Conservation (phyloP, 2,888 invertebrate species). For the Monochamus alternatus region DNA sequence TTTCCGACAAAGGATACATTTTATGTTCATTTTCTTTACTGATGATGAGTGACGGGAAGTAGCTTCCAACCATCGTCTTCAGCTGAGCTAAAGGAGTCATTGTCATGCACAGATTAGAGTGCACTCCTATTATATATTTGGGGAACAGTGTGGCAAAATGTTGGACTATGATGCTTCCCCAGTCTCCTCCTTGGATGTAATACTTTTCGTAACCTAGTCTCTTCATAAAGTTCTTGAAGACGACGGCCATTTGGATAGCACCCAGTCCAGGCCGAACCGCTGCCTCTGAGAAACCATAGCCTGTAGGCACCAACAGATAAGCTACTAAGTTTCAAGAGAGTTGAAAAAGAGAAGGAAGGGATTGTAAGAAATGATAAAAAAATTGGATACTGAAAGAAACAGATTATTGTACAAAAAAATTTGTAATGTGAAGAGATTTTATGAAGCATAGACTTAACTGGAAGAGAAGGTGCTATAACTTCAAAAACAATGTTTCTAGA, state of each 20-base stretch:
- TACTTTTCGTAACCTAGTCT: conserved; percentile 79
- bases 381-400: too few relatives aligned
- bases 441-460: conserved; percentile 64
- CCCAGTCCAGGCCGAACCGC: conserved; percentile 78
- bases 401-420: too few relatives aligned
- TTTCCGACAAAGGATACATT: conserved; percentile 73
- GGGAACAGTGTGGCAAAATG: conserved; percentile 79
- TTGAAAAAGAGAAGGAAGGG: too few relatives aligned
- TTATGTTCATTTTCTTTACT: conserved; percentile 71
- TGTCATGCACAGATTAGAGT: conserved; percentile 73
- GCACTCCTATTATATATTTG: conserved; percentile 73
- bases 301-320: conserved; percentile 34
- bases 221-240: conserved; percentile 81
- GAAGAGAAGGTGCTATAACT: conserved; percentile 75
- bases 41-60: conserved; percentile 67
- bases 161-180: conserved; percentile 81
- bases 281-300: conserved; percentile 68
- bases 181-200: conserved; percentile 87
- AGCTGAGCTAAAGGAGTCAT: conserved; percentile 40
- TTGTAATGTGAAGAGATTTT: neutral
- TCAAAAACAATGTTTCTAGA: conserved; percentile 77
- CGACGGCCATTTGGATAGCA: conserved; percentile 73
- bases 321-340: too few relatives aligned
- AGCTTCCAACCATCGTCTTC: conserved; percentile 48
- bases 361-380: too few relatives aligned